Conservation (phyloP, 1,140 invertebrate species). For the Panagrolaimus sp. region DNA sequence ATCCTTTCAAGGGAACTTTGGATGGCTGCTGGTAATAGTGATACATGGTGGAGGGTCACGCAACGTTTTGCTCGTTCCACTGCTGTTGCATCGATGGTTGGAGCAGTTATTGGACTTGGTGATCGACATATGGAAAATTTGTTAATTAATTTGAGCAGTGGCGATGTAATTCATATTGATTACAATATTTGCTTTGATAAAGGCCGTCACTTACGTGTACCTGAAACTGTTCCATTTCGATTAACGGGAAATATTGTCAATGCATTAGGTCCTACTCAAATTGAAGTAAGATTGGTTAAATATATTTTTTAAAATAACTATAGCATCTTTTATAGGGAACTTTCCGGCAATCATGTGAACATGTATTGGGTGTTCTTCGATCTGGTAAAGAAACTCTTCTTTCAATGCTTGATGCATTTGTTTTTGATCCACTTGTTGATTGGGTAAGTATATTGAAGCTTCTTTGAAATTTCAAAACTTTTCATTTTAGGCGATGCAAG, state of each 20-base stretch:
- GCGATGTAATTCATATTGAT: conserved; percentile 90
- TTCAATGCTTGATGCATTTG: conserved; percentile 81
- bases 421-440: conserved; percentile 86
- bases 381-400: conserved; percentile 77
- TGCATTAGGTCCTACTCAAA: conserved; percentile 83
- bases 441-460: conserved; percentile 63
- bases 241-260: conserved; percentile 88
- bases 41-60: conserved; percentile 78
- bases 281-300: conserved; percentile 64
- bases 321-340: conserved; percentile 65
- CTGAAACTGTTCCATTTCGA: conserved; percentile 76
- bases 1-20: conserved; percentile 15
- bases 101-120: conserved; percentile 93
- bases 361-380: conserved; percentile 77
- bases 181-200: conserved; percentile 99
- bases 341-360: conserved; percentile 78
- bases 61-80: conserved; percentile 83
- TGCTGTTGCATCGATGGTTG: conserved; percentile 95
- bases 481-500: conserved; percentile 33
- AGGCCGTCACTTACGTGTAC: conserved; percentile 67
- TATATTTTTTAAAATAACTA: too few relatives aligned
- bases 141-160: conserved; percentile 82
- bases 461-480: too few relatives aligned
- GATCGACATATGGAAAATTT: conserved; percentile 98
- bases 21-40: background rate